Evolutionary conservation across 2,113 vertebrate genomes (phyloP), one percentile per base, ranked within the genome.

Genomic region (Bufo bufo): DNA sequence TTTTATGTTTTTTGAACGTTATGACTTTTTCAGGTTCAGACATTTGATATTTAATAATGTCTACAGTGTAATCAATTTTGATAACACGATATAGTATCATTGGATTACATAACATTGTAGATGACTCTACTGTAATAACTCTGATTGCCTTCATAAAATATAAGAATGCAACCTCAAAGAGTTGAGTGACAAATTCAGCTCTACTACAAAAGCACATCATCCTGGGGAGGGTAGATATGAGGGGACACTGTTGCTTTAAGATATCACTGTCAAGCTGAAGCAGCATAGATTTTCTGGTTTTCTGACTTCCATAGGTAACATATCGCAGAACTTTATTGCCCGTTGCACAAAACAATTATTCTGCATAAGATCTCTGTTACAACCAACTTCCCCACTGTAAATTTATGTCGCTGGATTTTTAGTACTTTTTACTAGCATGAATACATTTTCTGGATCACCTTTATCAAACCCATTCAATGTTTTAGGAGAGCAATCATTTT

Each of bases 401-500:
- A 87, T 87, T 87, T 87, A 87, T 82, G 78, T 59, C n/a, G 17
- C 86, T 87, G 49, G 50, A 69, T 74, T 82, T 81, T 87, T 82
- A 74, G 80, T 58, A 72, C 78, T 54, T 82, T 58, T 87, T 87
- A 82, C 78, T 81, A 74, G 50, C 77, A 69, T 82, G 86, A 87
- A 87, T 87, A 87, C 66, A 87, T 87, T 87, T 87, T 74, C 78
- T 61, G 50, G 86, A 74, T 82, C 78, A 74, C 74, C 77, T 87
- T 87, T 87, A 87, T 87, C 86, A 82, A 82, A 66, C 56, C 66
- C 49, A 9, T 74, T 54, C 77, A 58, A 58, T 87, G 77, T 87
- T 77, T 81, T 74, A 11, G 75, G 52, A 87, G 78, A 47, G 74
- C 33, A 71, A 82, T 87, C 77, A 82, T 81, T 82, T 87, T 72